Base-by-base conservation (phyloP, 92 coral and sea anemone genomes). In the Bergia sp. region DNA sequence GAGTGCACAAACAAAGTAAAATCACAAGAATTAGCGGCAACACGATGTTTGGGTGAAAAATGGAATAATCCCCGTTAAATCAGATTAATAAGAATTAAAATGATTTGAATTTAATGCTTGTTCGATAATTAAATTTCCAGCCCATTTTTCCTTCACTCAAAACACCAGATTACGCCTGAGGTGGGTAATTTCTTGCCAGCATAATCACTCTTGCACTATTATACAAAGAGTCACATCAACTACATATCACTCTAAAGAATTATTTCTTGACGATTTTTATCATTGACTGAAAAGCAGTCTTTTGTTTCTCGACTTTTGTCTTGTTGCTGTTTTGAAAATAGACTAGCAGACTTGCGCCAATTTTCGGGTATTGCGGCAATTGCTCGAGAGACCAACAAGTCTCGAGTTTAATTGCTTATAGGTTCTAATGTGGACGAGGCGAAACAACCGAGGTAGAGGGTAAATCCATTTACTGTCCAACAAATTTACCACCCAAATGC, bases 71-170 rank as follows among this genome's bases (percentile, higher is more conserved):
- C 87, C 71, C 87, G 78, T 84, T 93, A 92, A 92, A 95, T 88
- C 89, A 92, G 90, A 95, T 95, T 95, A 93, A 93, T 88, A 58
- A 80, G 88, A 92, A 89, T 95, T 86, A 92, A 90, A 95, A 85
- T 91, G 92, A 95, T 92, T 93, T 87, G 95, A 84, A 91, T 92
- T 93, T 90, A 92, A 93, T 95, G 92, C 91, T 89, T 72, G 88
- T 85, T 75, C 80, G 91, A 81, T 93, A 87, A 93, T 95, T 64
- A 92, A 90, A 90, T 82, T 76, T 88, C 83, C 85, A 58, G 79
- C 80, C 55, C 89, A 58, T 49, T 77, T 71, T 84, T 84, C 87
- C 87, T 69, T 72, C 79, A 67, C 79, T 84, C 79, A 47, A 47
- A 83, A 10, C 55, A 67, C 58, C 78, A 67, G 87, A 71, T 84